Base-by-base conservation (phyloP, 1,140 invertebrate genomes). In the Scaptodrosophila lebanonensis region DNA sequence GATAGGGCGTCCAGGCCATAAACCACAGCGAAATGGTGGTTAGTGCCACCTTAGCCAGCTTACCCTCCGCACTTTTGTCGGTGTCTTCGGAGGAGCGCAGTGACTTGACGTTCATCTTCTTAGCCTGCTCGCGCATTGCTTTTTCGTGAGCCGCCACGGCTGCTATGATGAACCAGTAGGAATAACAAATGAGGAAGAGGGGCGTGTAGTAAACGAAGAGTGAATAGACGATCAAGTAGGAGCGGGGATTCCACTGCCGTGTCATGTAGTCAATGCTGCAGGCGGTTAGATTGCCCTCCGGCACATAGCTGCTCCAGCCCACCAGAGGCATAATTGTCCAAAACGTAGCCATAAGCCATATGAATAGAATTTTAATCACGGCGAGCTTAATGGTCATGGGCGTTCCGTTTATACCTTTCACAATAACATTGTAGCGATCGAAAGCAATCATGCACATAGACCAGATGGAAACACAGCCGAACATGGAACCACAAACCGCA, bases 371-470 rank as follows among this genome's bases (percentile, higher is more conserved):
- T 69, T 92, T 89, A 9, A 92, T 69, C 20, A 93, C 86, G 11
- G 92, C 90, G 54, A 89, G 89, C 45, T 91, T 91, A 62, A 91
- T 91, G 12, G 91, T 93, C 87, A 94, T 86, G 4, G 91, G 92
- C 18, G 89, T 91, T 1, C 90, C 92, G 7, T 91, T 89, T 44
- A 93, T 89, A 53, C 92, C 90, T 75, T 93, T 94, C 1, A 95
- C 94, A 72, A 96, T 96, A 39, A 96, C 94, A 72, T 95, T 94
- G 89, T 95, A 96, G 54, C 95, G 90, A 84, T 96, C 95, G 43
- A 95, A 91, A 40, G 94, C 92, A 49, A 96, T 95, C 89, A 93
- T 91, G 1, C 92, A 93, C 93, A 96, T 94, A 0, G 93, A 92
- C 93, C 94, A 95, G 66, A 96, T 96, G 30, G 94, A 95, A 32